These are phyloP conservation scores for Hydractinia echinata DNA, from an alignment of 30 jellyfish, hydroid and myxozoan species.

Conservation along the genomic window DNA sequence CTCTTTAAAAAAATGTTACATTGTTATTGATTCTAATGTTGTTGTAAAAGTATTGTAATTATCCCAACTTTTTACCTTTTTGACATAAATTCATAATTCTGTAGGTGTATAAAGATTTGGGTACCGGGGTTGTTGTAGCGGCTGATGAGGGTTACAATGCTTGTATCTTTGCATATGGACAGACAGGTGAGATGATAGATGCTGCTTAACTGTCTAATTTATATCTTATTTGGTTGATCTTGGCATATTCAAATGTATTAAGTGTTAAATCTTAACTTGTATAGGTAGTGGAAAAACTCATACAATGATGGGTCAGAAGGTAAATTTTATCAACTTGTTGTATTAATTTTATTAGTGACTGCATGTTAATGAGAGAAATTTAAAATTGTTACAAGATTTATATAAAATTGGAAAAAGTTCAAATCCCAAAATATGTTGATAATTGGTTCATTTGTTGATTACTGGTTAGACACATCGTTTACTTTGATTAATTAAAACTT, in stretches of 20 bases:
- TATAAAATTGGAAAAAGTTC: background rate
- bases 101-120: slow-evolving; percentile 74
- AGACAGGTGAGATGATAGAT: slow-evolving; percentile 55
- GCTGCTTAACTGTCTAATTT: background rate
- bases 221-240: background rate
- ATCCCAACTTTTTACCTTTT: background rate
- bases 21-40: background rate
- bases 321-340: background rate
- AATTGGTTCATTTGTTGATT: no score
- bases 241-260: background rate
- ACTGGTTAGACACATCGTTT: no score
- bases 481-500: no score
- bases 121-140: slow-evolving; percentile 74
- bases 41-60: background rate
- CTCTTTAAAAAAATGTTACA: background rate
- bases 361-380: background rate
- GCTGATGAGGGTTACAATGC: slow-evolving; percentile 98
- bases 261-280: background rate
- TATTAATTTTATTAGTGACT: background rate
- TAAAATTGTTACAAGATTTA: background rate
- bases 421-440: no score
- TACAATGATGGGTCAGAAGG: slow-evolving; percentile 94
- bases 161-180: slow-evolving; percentile 96
- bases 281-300: slow-evolving; percentile 84
- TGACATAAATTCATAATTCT: background rate